Conservation (phyloP, 53 echinoderm and acorn worm species). For the Echinometra lucunter region DNA sequence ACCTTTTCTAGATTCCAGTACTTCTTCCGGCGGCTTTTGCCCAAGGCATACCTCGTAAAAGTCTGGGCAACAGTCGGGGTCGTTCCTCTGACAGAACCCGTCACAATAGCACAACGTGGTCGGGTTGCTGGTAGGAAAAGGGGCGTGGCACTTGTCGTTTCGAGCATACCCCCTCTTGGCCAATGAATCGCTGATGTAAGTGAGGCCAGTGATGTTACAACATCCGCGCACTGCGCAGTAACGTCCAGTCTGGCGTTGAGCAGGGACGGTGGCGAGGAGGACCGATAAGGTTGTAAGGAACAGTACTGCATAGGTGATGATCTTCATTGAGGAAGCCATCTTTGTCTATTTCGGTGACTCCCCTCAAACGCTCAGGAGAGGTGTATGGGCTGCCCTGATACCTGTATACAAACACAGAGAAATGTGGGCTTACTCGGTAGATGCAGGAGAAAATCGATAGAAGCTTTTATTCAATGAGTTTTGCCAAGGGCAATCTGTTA, state of each 20-base stretch:
- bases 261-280: not conserved
- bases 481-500: not conserved
- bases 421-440: not conserved
- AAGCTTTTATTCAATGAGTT: not conserved
- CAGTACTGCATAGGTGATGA: not conserved
- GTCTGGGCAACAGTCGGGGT: conserved; percentile 94
- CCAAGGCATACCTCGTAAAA: conserved; percentile 88
- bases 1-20: conserved; percentile 23
- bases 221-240: conserved; percentile 58
- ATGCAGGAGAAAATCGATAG: not conserved
- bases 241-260: not conserved
- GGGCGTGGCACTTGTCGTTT: conserved; percentile 89
- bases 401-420: too few species aligned
- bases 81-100: conserved; percentile 86
- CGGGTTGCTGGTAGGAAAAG: conserved; percentile 79
- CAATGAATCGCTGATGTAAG: not conserved
- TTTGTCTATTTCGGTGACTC: not conserved
- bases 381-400: not conserved
- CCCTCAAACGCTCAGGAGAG: not conserved
- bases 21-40: conserved; percentile 73
- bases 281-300: not conserved
- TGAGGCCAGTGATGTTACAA: conserved; percentile 4
- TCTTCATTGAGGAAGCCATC: conserved; percentile 8
- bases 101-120: conserved; percentile 94
- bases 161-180: conserved; percentile 36